Conservation (phyloP, 1,140 invertebrate species). For the Papilio polytes region DNA sequence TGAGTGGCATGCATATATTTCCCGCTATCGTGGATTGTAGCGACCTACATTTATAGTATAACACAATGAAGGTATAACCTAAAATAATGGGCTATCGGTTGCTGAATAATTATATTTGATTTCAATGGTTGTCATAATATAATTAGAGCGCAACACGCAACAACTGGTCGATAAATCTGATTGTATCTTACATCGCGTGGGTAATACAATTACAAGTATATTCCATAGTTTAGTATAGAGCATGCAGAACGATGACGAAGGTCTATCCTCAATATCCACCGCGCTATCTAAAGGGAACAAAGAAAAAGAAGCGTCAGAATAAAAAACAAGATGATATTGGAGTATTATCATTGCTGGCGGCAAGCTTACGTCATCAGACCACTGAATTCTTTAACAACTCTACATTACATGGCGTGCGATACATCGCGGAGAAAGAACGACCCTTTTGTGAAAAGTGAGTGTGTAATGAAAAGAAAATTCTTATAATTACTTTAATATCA, state of each 20-base stretch:
- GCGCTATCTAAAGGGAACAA: constrained; percentile 41
- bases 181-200: constrained; percentile 55
- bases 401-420: constrained; percentile 88
- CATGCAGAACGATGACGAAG: constrained; percentile 53
- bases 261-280: constrained; percentile 59
- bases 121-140: constrained; percentile 9
- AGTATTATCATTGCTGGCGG: constrained; percentile 76
- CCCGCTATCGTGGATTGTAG: background rate
- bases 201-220: constrained; percentile 6
- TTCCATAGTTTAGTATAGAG: constrained; percentile 25
- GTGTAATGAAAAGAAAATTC: no score
- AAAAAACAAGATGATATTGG: constrained; percentile 53
- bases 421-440: constrained; percentile 87
- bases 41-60: background rate
- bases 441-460: constrained; percentile 88
- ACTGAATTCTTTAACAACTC: constrained; percentile 89
- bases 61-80: background rate
- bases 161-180: constrained; percentile 58
- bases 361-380: constrained; percentile 86
- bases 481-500: no score
- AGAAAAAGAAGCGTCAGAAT: constrained; percentile 33
- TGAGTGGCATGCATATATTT: background rate
- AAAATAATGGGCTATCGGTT: background rate
- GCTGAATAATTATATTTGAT: constrained; percentile 11
- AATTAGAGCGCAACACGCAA: constrained; percentile 13